A percentile compares a stretch with the other conserved stretches of the same genome.
phyloP scores from a whole-genome alignment of 1,140 invertebrate species.

The Brachionus calyciflorus region DNA sequence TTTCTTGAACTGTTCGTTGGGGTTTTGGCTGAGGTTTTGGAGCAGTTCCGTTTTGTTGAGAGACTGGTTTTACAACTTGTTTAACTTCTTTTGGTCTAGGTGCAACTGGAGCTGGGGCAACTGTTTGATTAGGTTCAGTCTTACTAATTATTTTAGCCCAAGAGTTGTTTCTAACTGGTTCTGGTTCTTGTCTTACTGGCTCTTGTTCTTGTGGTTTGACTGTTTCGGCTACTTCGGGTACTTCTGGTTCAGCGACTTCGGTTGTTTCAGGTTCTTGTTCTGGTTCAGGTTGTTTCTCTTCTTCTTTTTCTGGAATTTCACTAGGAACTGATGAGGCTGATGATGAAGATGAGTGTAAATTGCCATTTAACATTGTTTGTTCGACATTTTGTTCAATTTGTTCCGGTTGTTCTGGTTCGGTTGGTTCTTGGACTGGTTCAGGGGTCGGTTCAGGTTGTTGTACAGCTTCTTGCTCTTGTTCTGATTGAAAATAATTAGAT shows the following conservation, averaged over 20 bases:
- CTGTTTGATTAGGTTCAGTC: neutral
- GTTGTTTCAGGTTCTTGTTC: neutral
- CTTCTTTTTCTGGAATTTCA: slow-evolving; percentile 6
- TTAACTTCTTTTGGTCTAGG: neutral
- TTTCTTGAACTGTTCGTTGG: neutral
- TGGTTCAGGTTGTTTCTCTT: neutral
- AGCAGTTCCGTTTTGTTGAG: neutral
- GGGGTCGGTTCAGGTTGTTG: neutral
- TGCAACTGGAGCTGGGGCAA: neutral
- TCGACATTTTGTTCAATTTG: neutral
- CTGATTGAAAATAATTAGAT: neutral
- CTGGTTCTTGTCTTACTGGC: neutral
- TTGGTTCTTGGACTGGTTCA: neutral
- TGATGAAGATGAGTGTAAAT: slow-evolving; percentile 14
- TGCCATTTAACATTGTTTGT: neutral
- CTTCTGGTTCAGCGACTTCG: neutral
- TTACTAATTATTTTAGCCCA: slow-evolving; percentile 44
- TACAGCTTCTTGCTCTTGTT: no score
- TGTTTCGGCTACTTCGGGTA: neutral
- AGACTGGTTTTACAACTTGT: neutral
- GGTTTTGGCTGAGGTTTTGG: neutral
- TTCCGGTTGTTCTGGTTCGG: neutral
- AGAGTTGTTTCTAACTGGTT: slow-evolving; percentile 9
- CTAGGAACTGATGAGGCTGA: neutral
- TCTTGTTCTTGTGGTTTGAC: neutral